Evolutionary conservation across 2,113 vertebrate species (phyloP), one percentile per base, ranked within the genome.

Genomic region (Orycteropus afer): DNA sequence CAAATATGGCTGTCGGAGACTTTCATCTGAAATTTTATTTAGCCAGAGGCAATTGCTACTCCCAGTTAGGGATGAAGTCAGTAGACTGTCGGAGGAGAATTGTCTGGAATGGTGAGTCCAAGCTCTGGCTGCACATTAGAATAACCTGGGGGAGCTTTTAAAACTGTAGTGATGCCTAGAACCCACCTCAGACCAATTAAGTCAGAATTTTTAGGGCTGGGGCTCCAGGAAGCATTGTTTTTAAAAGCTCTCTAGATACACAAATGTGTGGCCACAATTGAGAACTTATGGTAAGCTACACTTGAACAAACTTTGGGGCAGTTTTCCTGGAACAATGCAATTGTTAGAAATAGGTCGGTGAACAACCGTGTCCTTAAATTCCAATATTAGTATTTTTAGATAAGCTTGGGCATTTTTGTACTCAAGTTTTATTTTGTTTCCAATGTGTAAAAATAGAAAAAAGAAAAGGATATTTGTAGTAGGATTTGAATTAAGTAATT

Each of bases 21-120:
- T 82, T 93, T 76, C n/a, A 79, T 83, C 76, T 83, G 45, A 69
- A 79, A 49, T 84, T 89, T 89, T 89, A n/a, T 89, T 96, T 49
- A 51, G 49, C 83, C 12, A 3, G 85, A 83, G 83, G 25, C 53
- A 94, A 94, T 87, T 73, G 76, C 15, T 18, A 27, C 51, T 51
- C 37, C 47, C 40, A 74, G 32, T 65, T 11, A 69, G 51, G 57
- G 80, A 88, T 51, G 47, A 32, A 57, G 45, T 90, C 25, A 12
- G 34, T 84, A n/a, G 77, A 79, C 42, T 90, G 45, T 74, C 59
- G 18, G 57, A 37, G 78, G 63, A 59, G 67, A 73, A 34, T 37
- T 78, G 9, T 77, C 65, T 77, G 51, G 45, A 81, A 57, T 63
- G 77, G 51, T 49, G 32, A 23, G 40, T 80, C 34, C 12, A 13